Evolutionary conservation across 2,797 vertebrate species (phyloP), one percentile per base, ranked within the genome.

Genomic region (Spinus olivaceus): DNA sequence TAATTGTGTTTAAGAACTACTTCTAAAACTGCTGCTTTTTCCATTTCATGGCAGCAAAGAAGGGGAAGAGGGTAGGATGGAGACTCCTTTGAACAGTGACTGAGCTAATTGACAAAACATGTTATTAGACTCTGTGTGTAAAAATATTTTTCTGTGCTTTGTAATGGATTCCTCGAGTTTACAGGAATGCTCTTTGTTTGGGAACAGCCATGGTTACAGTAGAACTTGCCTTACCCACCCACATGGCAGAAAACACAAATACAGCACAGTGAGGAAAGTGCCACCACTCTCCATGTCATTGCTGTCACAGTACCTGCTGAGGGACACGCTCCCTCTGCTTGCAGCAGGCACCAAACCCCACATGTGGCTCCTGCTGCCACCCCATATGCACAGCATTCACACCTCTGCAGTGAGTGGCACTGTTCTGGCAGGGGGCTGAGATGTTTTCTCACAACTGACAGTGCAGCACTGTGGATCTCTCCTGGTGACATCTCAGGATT

Each of bases 81-180:
- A 84, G 81, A 80, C 84, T 95, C 83, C 67, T 86, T 96, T 97
- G 89, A 95, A 67, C 6, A 37, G 88, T 61, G 94, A 95, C 96
- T 96, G 92, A 90, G 81, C 94, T 94, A 97, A 95, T 97, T 97
- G 96, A 96, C 94, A 95, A 91, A 96, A 86, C 89, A 59, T 86
- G 93, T 88, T 95, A 95, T 97, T 96, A 97, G 60, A 53, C 72
- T 65, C 50, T 1, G 54, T 3, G 54, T 23, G 61, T 87, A 71
- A 64, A 94, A 92, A 63, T 42, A 57, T 56, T 89, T 88, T 77
- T 56, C 59, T 18, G 47, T 28, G 91, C 81, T 81, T 69, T 83
- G 81, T 88, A 96, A 91, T 49, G 39, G 95, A 96, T 88, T 78
- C 71, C 69, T 92, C 25, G 84, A 71, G 81, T 91, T 96, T 87